Evolutionary conservation across 2,888 invertebrate genomes (phyloP), one percentile per base, ranked within the genome.

Genomic region (Tanytarsus gracilentus): DNA sequence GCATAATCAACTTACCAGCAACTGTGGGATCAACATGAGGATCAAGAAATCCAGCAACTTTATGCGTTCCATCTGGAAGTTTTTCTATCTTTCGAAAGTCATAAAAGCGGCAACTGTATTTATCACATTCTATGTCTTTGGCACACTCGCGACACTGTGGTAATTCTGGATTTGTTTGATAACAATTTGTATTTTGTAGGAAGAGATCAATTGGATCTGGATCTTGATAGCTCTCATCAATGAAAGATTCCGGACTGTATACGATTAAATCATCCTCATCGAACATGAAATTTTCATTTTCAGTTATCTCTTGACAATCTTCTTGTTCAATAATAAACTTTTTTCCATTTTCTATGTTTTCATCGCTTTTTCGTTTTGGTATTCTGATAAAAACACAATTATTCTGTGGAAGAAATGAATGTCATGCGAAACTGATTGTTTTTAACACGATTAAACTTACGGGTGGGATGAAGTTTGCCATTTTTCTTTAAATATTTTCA

Each of bases 1-100:
- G n/a, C n/a, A n/a, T n/a, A n/a, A n/a, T n/a, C n/a, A n/a, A n/a
- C n/a, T n/a, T n/a, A n/a, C n/a, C 92, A 62, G 88, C 89, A 77
- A 84, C 84, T 48, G 82, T 81, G 8, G 90, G 86, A 72, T 91
- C 90, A 68, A 83, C 84, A 69, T 85, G 84, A 4, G 95, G 92
- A 75, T 96, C 92, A 27, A 93, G 94, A 76, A 97, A 97, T 26
- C 96, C 49, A 26, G 40, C 23, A 14, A 55, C 55, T 26, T 16
- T 6, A 27, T 4, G 26, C 2, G 3, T 6, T 26, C 55, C 55
- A 40, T 55, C 27, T 18, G n/a, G n/a, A 3, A n/a, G 30, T 3
- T 8, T 14, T 25, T 58, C 21, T 23, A 58, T 44, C 14, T 48
- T 29, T 7, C 58, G 44, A 9, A 58, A 58, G 5, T 48, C 29